Evolutionary conservation across 2,888 invertebrate species (phyloP).

Genomic region (Hyposoter dolosus): DNA sequence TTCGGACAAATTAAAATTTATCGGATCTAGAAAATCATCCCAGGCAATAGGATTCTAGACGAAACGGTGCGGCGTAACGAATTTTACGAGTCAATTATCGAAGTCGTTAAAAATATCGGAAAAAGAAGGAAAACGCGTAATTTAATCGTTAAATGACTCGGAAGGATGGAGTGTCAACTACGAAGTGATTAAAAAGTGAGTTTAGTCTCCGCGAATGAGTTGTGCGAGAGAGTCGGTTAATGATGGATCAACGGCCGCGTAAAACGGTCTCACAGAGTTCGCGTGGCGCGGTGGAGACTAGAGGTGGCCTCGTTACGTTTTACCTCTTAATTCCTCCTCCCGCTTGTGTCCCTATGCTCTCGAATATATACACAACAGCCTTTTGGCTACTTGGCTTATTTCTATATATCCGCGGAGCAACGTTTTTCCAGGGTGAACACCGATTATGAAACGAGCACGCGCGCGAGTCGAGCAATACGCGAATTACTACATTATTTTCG

Average conservation of each 20-base stretch:
- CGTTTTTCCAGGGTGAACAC: conserved; percentile 58
- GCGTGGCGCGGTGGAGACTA: conserved; percentile 40
- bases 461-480: conserved; percentile 37
- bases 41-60: too few relatives aligned
- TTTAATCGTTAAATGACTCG: background rate
- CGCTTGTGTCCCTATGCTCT: conserved; percentile 15
- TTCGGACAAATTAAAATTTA: too few relatives aligned
- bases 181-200: conserved; percentile 24
- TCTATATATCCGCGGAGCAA: conserved; percentile 30
- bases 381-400: conserved; percentile 4
- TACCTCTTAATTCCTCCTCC: conserved; percentile 58
- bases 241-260: conserved; percentile 59
- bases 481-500: conserved; percentile 64
- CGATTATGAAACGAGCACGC: conserved; percentile 62
- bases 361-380: background rate
- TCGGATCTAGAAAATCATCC: too few relatives aligned
- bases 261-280: conserved; percentile 37
- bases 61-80: background rate
- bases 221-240: conserved; percentile 43
- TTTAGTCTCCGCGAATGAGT: conserved; percentile 18
- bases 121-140: background rate
- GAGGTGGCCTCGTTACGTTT: conserved; percentile 67
- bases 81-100: background rate
- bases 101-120: background rate
- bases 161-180: background rate